Evolutionary conservation across 1,140 invertebrate species (phyloP).

Genomic region (Leguminivora glycinivorella): DNA sequence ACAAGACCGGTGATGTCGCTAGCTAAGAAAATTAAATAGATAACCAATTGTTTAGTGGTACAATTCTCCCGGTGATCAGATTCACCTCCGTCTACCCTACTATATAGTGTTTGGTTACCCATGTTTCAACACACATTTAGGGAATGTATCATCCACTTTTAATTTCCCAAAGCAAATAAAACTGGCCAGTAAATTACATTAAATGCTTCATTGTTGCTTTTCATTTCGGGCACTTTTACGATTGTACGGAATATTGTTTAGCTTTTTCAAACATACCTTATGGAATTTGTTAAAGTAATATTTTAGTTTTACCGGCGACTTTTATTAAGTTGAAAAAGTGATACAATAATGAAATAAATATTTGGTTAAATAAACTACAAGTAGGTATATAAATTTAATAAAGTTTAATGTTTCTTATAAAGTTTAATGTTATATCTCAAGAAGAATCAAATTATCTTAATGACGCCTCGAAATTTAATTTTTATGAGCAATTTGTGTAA

Average conservation of each 20-base stretch:
- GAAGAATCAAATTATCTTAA: too few species aligned
- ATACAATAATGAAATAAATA: conserved; percentile 6
- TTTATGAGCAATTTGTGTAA: too few species aligned
- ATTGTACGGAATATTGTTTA: conserved; percentile 18
- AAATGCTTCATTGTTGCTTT: conserved; percentile 23
- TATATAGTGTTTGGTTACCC: background rate
- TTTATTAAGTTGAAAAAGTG: conserved; percentile 21
- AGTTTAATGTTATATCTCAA: too few species aligned
- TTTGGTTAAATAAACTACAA: background rate
- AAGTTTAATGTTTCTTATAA: too few species aligned
- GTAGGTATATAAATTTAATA: too few species aligned
- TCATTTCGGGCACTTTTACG: conserved; percentile 19
- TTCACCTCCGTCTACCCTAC: too few species aligned
- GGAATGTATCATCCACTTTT: conserved; percentile 7
- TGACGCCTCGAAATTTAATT: too few species aligned
- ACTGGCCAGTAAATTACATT: conserved; percentile 3
- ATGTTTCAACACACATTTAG: background rate
- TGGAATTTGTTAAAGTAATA: conserved; percentile 11
- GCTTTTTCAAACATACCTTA: conserved; percentile 18
- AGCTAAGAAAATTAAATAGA: too few species aligned
- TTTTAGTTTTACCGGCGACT: conserved; percentile 21
- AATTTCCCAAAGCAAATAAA: conserved; percentile 22
- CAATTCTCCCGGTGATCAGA: too few species aligned
- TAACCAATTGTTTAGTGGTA: too few species aligned
- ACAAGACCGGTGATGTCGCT: too few species aligned